Conservation (phyloP, 2,888 invertebrate species). For the Cheilosia vulpina region DNA sequence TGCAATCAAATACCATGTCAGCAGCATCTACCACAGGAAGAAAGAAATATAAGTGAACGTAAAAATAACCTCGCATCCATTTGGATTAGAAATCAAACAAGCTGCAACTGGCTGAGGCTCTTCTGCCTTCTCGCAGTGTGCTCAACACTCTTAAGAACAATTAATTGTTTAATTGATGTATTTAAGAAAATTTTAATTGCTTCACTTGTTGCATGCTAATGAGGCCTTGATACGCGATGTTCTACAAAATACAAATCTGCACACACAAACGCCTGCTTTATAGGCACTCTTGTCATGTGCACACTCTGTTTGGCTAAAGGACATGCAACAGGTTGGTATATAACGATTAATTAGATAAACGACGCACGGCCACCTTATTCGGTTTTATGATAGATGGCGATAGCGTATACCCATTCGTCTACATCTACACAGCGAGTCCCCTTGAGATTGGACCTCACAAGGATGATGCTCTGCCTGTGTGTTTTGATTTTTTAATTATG, state of each 20-base stretch:
- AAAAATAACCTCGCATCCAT: no score
- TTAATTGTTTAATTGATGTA: constrained; percentile 60
- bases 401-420: constrained; percentile 3
- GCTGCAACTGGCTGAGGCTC: no score
- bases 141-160: constrained; percentile 11
- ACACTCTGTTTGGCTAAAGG: constrained; percentile 25
- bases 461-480: constrained; percentile 9
- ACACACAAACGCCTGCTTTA: background rate
- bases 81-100: no score
- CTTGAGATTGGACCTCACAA: constrained; percentile 39
- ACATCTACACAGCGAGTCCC: no score
- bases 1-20: no score
- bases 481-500: constrained; percentile 35
- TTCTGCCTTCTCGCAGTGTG: background rate
- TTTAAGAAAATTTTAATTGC: constrained; percentile 69
- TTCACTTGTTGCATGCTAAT: constrained; percentile 67
- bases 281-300: constrained; percentile 15
- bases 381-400: constrained; percentile 46
- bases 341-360: constrained; percentile 59
- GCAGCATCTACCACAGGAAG: no score
- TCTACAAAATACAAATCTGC: constrained; percentile 4
- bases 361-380: constrained; percentile 60
- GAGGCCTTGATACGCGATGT: constrained; percentile 50
- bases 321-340: constrained; percentile 32
- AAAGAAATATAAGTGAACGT: no score